Base-by-base conservation (phyloP, 2,888 invertebrate genomes). In the Scrobipalpa atriplicella region DNA sequence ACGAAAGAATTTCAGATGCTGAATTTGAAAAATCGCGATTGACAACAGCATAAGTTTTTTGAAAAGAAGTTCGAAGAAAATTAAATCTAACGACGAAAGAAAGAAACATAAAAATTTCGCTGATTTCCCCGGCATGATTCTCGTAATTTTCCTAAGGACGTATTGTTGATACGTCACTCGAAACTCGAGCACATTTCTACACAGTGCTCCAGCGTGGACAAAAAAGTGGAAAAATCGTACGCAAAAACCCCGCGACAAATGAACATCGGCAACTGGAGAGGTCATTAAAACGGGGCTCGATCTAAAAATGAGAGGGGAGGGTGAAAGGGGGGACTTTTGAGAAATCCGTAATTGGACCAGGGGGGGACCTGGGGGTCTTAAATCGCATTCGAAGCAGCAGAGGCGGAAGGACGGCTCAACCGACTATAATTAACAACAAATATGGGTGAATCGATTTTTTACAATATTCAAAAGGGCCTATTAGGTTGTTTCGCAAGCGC, bases 341-440 rank as follows among this genome's bases (percentile, higher is more conserved):
- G 90, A 87, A 90, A 87, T 84, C 88, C 74, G 87, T 92, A 92
- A 92, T 91, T 92, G 92, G 92, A 91, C 88, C 89, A 85, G 91
- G 91, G 91, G 89, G 92, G 29, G 89, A 89, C 84, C 87, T 90
- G 89, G 92, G 29, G 89, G 89, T 84, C 87, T 90, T 81, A 88
- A 91, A 92, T 91, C 91, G 89, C 83, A 92, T 92, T 92, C 88
- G 86, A 83, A 84, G 78, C 86, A 85, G 88, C 83, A 84, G 85
- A 89, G 84, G 92, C 92, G 92, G 90, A 92, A 92, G 88, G 90
- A 86, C 90, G 89, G 87, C 87, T 89, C 86, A 87, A 87, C 89
- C 89, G 89, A 85, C 86, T 84, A 90, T 92, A 92, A 92, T 92
- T 92, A 92, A 92, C 91, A 90, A 91, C 92, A 92, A 92, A 92